Evolutionary conservation across 2,113 vertebrate species (phyloP).

Genomic region (Salminus brasiliensis): DNA sequence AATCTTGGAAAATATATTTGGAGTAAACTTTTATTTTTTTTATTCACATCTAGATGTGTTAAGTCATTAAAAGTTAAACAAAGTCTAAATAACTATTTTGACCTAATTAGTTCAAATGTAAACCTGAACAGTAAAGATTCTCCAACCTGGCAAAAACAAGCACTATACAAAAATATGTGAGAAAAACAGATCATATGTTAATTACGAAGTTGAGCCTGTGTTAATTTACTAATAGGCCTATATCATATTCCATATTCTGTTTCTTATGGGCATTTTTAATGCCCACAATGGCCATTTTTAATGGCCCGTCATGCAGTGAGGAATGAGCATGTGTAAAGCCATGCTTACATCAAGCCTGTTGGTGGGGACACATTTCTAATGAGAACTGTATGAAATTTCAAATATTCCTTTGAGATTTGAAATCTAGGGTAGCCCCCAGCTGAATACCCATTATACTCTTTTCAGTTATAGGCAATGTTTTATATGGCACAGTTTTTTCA

Average conservation of each 20-base stretch:
- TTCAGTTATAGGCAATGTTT: slow-evolving; percentile 44
- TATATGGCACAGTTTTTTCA: slow-evolving; percentile 14
- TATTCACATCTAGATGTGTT: too few species aligned
- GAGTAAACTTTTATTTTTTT: too few species aligned
- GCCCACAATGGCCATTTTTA: neutral
- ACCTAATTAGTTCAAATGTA: too few species aligned
- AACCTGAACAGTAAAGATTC: too few species aligned
- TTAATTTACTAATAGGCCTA: neutral
- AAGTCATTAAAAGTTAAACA: too few species aligned
- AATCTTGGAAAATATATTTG: too few species aligned
- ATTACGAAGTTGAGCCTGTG: too few species aligned
- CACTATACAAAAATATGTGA: too few species aligned
- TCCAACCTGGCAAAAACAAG: too few species aligned
- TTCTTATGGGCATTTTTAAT: neutral
- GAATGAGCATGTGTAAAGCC: neutral
- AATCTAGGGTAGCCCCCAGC: slow-evolving; percentile 55
- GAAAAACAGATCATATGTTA: too few species aligned
- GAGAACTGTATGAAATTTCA: slow-evolving; percentile 32
- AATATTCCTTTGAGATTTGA: slow-evolving; percentile 42
- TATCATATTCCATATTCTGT: neutral
- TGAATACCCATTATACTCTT: slow-evolving; percentile 42
- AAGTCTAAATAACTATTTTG: too few species aligned
- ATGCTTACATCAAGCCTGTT: slow-evolving; percentile 29
- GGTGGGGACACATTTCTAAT: slow-evolving; percentile 51
- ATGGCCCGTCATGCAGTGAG: neutral